Evolutionary conservation across 2,113 vertebrate genomes (phyloP).

Genomic region (Amphiprion percula): DNA sequence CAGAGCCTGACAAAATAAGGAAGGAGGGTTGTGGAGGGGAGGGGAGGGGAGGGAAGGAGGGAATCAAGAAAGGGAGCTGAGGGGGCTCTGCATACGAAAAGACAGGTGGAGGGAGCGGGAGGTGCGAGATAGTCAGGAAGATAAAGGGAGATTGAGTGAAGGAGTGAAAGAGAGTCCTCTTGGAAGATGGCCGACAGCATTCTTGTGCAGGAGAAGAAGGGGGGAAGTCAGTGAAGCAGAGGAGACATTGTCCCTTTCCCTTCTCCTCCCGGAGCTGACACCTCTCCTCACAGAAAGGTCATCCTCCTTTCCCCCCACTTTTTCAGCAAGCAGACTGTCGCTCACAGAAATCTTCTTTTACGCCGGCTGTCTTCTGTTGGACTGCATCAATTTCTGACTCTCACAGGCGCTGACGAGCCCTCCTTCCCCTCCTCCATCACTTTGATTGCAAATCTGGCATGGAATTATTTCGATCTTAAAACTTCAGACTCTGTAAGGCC

Average conservation of each 20-base stretch:
- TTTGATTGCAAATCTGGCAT: conserved; percentile 3
- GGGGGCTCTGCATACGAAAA: conserved; percentile 25
- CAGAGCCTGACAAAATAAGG: conserved; percentile 50
- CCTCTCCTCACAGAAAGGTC: conserved; percentile 62
- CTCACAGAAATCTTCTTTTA: conserved; percentile 64
- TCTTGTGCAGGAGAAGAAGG: conserved; percentile 54
- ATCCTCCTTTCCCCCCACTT: conserved; percentile 45
- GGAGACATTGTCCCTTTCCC: conserved; percentile 58
- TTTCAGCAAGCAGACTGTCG: conserved; percentile 64
- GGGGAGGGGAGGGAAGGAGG: neutral
- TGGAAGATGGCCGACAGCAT: conserved; percentile 71
- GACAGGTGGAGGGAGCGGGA: conserved; percentile 25
- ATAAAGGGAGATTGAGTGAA: conserved; percentile 60
- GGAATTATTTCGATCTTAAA: conserved; percentile 29
- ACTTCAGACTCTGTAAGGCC: no score
- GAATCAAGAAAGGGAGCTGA: neutral
- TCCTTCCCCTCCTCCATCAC: neutral
- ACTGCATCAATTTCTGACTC: conserved; percentile 43
- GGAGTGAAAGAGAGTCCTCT: conserved; percentile 47
- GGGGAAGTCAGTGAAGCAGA: conserved; percentile 68
- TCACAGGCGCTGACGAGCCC: conserved; percentile 6
- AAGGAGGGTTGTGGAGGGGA: neutral
- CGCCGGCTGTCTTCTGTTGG: conserved; percentile 13
- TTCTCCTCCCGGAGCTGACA: conserved; percentile 66
- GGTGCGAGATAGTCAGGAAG: conserved; percentile 46